A percentile compares a stretch with the other conserved stretches of the same genome.
phyloP scores from a whole-genome alignment of 2,113 vertebrate species.

The Miniopterus natalensis region DNA sequence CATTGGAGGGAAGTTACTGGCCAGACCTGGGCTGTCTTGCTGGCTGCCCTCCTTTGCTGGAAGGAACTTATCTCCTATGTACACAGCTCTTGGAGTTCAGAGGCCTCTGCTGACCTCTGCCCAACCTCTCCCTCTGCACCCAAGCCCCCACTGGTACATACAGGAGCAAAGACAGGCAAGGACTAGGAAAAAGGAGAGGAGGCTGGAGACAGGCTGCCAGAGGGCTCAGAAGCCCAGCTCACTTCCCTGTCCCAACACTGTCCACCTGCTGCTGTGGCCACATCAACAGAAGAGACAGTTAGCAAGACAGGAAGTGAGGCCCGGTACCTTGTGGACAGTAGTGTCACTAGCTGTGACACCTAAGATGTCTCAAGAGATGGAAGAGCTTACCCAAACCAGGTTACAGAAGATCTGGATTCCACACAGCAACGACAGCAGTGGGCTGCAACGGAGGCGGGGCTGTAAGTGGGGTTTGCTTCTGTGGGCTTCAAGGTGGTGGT shows the following conservation, averaged over 20 bases:
- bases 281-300: constrained; percentile 61
- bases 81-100: constrained; percentile 78
- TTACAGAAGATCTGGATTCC: constrained; percentile 96
- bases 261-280: constrained; percentile 44
- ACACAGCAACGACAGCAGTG: constrained; percentile 86
- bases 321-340: constrained; percentile 5
- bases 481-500: constrained; percentile 49
- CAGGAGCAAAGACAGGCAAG: constrained; percentile 57
- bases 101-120: constrained; percentile 76
- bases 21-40: constrained; percentile 68
- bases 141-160: constrained; percentile 53
- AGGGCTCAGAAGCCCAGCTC: constrained; percentile 21
- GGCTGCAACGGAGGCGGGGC: constrained; percentile 90
- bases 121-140: constrained; percentile 43
- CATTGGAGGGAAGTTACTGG: constrained; percentile 76
- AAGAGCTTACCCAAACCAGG: constrained; percentile 91
- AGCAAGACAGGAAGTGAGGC: constrained; percentile 54
- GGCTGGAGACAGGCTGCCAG: constrained; percentile 62
- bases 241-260: background rate
- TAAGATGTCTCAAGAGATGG: constrained; percentile 87
- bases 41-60: constrained; percentile 74
- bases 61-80: constrained; percentile 77
- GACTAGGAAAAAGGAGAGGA: constrained; percentile 56
- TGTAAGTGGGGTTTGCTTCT: constrained; percentile 92
- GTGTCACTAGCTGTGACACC: constrained; percentile 41